Evolutionary conservation across 2,888 invertebrate species (phyloP).

Genomic region (Morpho helenor): DNA sequence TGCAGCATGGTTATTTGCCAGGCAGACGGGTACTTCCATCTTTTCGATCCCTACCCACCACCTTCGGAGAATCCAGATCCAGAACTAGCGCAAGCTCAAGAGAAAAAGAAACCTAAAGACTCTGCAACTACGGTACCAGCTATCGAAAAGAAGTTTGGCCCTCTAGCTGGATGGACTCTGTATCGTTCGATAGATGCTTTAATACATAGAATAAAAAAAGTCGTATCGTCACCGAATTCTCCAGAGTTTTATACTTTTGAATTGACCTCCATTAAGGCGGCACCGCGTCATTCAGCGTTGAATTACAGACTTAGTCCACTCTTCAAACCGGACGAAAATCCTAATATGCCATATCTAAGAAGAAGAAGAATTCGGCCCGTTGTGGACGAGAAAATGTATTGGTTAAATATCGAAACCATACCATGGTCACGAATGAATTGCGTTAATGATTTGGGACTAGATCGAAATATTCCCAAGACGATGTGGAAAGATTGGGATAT

Average conservation of each 20-base stretch:
- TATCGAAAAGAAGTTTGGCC: slow-evolving; percentile 29
- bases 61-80: slow-evolving; percentile 39
- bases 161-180: slow-evolving; percentile 69
- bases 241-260: slow-evolving; percentile 79
- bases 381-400: slow-evolving; percentile 73
- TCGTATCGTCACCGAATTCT: slow-evolving; percentile 34
- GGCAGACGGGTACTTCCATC: slow-evolving; percentile 74
- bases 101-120: slow-evolving; percentile 20
- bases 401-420: slow-evolving; percentile 58
- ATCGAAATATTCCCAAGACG: slow-evolving; percentile 50
- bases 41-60: slow-evolving; percentile 81
- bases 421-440: slow-evolving; percentile 65
- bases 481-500: slow-evolving; percentile 84
- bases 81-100: slow-evolving; percentile 7
- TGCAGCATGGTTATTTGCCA: slow-evolving; percentile 79
- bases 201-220: slow-evolving; percentile 47
- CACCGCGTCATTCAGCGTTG: slow-evolving; percentile 66
- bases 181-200: slow-evolving; percentile 56
- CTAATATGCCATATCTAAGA: slow-evolving; percentile 55
- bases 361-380: slow-evolving; percentile 45
- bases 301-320: slow-evolving; percentile 65
- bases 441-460: slow-evolving; percentile 56
- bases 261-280: slow-evolving; percentile 74
- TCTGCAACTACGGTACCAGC: slow-evolving; percentile 12
- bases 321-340: slow-evolving; percentile 62